Percentiles rank a stretch among this genome's conserved stretches.
Conservation (phyloP, 2,797 vertebrate genomes). For the Neosilurus hyrtlii region DNA sequence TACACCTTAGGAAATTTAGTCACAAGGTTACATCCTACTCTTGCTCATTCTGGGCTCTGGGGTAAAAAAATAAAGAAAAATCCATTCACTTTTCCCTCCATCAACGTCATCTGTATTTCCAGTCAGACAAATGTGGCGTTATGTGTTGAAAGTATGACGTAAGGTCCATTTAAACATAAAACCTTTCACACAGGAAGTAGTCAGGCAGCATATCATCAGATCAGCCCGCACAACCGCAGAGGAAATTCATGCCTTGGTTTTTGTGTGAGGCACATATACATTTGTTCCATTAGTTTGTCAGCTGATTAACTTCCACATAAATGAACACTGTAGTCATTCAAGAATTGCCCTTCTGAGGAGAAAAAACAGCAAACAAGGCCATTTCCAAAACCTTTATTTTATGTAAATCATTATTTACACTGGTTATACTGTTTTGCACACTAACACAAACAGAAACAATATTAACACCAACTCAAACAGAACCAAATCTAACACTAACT, state of each 20-base stretch:
- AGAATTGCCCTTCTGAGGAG: not conserved
- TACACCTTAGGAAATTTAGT: conserved; percentile 55
- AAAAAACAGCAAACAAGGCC: not conserved
- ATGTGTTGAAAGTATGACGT: not conserved
- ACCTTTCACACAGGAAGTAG: not conserved
- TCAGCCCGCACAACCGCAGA: not conserved
- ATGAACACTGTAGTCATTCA: not conserved
- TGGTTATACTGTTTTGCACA: too few species aligned
- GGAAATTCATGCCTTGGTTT: not conserved
- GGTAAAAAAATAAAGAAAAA: too few species aligned
- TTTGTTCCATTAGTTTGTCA: not conserved
- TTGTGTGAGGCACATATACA: not conserved
- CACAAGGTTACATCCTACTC: conserved; percentile 58
- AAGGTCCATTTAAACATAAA: not conserved
- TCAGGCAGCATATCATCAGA: not conserved
- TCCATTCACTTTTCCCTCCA: not conserved
- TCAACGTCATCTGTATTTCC: not conserved
- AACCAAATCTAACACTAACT: too few species aligned
- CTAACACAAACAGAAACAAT: too few species aligned
- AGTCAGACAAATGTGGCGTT: not conserved
- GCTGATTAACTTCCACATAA: not conserved
- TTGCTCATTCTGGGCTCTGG: not conserved
- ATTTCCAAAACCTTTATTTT: too few species aligned
- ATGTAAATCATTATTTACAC: too few species aligned
- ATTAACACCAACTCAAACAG: too few species aligned